phyloP scores from a whole-genome alignment of 2,888 invertebrate genomes.

The Deroplatys truncata region DNA sequence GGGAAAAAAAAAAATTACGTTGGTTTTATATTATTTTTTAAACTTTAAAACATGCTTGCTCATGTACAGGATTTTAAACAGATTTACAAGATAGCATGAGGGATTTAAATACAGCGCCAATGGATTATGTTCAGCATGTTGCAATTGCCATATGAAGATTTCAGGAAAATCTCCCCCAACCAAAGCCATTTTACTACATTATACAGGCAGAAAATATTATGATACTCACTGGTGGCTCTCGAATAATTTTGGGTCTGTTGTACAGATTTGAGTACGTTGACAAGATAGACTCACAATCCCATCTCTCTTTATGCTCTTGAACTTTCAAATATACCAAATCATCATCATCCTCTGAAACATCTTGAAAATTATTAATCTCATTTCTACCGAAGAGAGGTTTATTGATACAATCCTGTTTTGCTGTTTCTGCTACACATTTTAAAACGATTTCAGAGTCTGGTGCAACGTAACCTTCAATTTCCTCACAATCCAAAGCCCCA shows the following conservation, averaged over 20 bases:
- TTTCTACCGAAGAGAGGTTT: background rate
- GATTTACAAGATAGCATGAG: too few relatives aligned
- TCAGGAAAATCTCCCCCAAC: too few relatives aligned
- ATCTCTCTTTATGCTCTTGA: constrained; percentile 62
- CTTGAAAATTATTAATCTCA: background rate
- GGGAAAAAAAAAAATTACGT: too few relatives aligned
- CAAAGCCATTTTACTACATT: too few relatives aligned
- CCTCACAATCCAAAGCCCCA: constrained; percentile 85
- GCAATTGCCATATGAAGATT: too few relatives aligned
- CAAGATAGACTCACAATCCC: constrained; percentile 90
- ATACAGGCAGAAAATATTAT: too few relatives aligned
- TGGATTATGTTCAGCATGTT: too few relatives aligned
- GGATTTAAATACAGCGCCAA: too few relatives aligned
- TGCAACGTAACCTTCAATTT: constrained; percentile 76
- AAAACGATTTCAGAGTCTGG: constrained; percentile 66
- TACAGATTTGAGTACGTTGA: constrained; percentile 88
- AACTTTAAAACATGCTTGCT: too few relatives aligned
- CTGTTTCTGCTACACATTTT: background rate
- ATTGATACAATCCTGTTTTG: background rate
- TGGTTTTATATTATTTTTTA: too few relatives aligned
- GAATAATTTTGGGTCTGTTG: constrained; percentile 86
- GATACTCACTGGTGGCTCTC: constrained; percentile 58
- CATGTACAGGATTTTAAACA: too few relatives aligned
- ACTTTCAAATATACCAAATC: constrained; percentile 58
- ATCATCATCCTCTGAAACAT: constrained; percentile 51